Percentiles rank a stretch among this genome's conserved stretches.
These are phyloP conservation scores for Erpobdella octoculata DNA, from an alignment of 2,888 invertebrate genomes.

Conservation along the genomic window DNA sequence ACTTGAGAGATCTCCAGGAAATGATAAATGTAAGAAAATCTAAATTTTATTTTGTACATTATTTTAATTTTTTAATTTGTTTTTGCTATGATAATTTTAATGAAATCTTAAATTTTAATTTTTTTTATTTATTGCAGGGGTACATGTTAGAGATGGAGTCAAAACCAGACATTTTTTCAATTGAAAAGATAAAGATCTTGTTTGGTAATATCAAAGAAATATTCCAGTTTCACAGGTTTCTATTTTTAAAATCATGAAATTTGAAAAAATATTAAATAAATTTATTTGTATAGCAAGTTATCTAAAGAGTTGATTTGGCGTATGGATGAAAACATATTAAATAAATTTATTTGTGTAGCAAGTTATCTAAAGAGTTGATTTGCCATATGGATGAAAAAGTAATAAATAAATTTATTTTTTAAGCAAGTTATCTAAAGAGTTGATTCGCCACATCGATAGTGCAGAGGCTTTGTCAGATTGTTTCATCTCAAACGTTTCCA, in stretches of 20 bases:
- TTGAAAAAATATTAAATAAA: too few relatives aligned
- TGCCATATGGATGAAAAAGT: too few relatives aligned
- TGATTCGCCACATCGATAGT: background rate
- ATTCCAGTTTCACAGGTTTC: background rate
- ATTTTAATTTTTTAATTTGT: background rate
- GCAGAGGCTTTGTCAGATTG: background rate
- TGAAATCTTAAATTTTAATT: too few relatives aligned
- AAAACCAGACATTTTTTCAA: background rate
- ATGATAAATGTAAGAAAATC: background rate
- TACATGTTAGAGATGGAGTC: background rate
- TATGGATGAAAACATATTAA: too few relatives aligned
- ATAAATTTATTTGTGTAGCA: too few relatives aligned
- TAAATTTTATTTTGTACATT: background rate
- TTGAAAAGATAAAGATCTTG: background rate
- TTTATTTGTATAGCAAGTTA: too few relatives aligned
- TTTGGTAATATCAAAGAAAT: constrained; percentile 20
- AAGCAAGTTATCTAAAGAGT: constrained; percentile 5
- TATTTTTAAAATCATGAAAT: too few relatives aligned
- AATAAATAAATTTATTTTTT: too few relatives aligned
- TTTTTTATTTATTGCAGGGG: background rate
- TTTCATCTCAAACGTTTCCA: background rate
- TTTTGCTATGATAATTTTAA: too few relatives aligned
- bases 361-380: too few relatives aligned
- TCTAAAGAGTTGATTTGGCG: too few relatives aligned
- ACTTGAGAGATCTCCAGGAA: constrained; percentile 6